Percentiles rank a stretch among this genome's conserved stretches.
phyloP scores from a whole-genome alignment of 2,888 invertebrate species.

The Heliothis peltigera region DNA sequence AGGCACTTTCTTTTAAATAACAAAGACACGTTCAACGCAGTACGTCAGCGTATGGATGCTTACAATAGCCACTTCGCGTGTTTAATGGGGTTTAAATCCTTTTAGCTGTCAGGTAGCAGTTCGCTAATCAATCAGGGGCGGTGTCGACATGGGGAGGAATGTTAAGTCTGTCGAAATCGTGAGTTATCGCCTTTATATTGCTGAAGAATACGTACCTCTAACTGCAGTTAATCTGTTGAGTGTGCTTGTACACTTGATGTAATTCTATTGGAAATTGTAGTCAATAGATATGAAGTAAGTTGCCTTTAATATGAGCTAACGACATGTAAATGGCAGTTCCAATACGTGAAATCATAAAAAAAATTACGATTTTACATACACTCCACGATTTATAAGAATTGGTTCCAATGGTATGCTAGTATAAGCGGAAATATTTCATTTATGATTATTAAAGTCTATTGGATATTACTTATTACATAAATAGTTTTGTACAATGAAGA shows the following conservation, averaged over 20 bases:
- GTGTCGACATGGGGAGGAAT: conserved; percentile 55
- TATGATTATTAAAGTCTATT: too few relatives aligned
- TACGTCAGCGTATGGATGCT: conserved; percentile 24
- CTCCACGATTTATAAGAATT: too few relatives aligned
- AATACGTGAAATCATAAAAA: too few relatives aligned
- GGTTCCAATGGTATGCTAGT: too few relatives aligned
- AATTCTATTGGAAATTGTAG: background rate
- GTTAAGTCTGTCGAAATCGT: conserved; percentile 47
- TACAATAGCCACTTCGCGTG: conserved; percentile 43
- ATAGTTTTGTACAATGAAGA: too few relatives aligned
- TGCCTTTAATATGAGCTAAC: too few relatives aligned
- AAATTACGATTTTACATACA: too few relatives aligned
- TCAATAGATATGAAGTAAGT: too few relatives aligned
- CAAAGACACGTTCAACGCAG: conserved; percentile 24
- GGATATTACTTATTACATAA: too few relatives aligned
- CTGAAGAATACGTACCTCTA: conserved; percentile 61
- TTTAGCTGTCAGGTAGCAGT: conserved; percentile 30
- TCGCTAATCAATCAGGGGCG: conserved; percentile 45
- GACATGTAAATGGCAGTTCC: too few relatives aligned
- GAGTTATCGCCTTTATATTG: conserved; percentile 58
- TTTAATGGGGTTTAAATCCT: conserved; percentile 28
- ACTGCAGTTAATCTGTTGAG: conserved; percentile 50
- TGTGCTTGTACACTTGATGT: conserved; percentile 7
- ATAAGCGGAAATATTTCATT: too few relatives aligned
- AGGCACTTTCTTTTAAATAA: conserved; percentile 17